A percentile compares a stretch with the other conserved stretches of the same genome.
These are phyloP conservation scores for Sebastes paucispinis DNA, from an alignment of 2,797 vertebrate genomes.

Conservation along the genomic window DNA sequence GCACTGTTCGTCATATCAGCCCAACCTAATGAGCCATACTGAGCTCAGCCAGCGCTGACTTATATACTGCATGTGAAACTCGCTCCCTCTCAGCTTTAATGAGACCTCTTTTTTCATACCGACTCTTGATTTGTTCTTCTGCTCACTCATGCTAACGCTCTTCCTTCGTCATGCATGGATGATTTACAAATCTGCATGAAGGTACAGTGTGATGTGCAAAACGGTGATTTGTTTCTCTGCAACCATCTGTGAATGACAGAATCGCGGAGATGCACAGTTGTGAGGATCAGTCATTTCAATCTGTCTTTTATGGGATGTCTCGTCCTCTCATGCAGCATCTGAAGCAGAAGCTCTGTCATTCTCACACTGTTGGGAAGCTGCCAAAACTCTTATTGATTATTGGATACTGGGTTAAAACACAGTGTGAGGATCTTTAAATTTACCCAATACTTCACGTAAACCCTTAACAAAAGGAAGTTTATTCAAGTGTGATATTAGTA, in stretches of 20 bases:
- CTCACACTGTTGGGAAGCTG: background rate
- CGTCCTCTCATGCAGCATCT: constrained; percentile 9
- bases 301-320: constrained; percentile 1
- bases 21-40: constrained; percentile 56
- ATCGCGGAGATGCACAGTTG: background rate
- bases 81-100: constrained; percentile 41
- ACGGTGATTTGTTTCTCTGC: constrained; percentile 24
- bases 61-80: constrained; percentile 24
- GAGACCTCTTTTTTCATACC: constrained; percentile 33
- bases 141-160: constrained; percentile 5
- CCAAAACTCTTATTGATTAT: background rate
- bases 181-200: constrained; percentile 26
- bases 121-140: constrained; percentile 23
- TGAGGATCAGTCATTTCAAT: constrained; percentile 28
- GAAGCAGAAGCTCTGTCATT: background rate
- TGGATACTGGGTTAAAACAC: background rate
- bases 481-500: no score
- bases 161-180: constrained; percentile 27
- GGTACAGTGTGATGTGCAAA: background rate
- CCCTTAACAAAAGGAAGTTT: no score
- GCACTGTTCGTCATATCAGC: constrained; percentile 58
- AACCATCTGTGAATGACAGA: constrained; percentile 9
- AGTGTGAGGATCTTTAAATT: background rate
- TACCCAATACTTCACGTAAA: background rate
- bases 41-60: constrained; percentile 42